Evolutionary conservation across 1,140 invertebrate genomes (phyloP), one percentile per base, ranked within the genome.

Genomic region (Ceratosolen solmsi): DNA sequence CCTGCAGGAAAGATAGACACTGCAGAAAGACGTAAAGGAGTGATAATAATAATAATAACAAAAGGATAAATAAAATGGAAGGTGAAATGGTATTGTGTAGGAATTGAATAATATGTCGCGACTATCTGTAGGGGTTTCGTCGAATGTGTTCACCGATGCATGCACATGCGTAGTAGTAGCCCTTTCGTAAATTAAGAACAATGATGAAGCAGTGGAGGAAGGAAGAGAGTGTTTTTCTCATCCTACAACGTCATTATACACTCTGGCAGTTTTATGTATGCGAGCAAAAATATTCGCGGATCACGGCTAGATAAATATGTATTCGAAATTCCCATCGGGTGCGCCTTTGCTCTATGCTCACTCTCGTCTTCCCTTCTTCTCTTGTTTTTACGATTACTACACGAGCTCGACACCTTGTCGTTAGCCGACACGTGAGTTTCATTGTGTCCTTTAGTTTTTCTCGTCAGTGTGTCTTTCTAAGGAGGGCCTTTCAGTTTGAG

Each of bases 111-210:
- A 17, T 25, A 27, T 7, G 5, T 38, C 75, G 38, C 63, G 41
- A 60, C 17, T 54, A 15, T 46, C 41, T 30, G 36, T 17, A 11
- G 60, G 63, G 58, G 9, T 20, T 49, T 30, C 11, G 25, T 27
- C 75, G 38, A 77, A 77, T 49, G 63, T 51, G 63, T 27, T 51
- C 60, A 27, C 3, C 60, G 75, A 77, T 65, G 75, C 41, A 36
- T 76, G 15, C 8, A 25, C 22, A 41, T 36, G 38, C 33, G 33
- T n/a, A 27, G 51, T n/a, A 54, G 22, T 56, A 27, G 65, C 49
- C 77, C 65, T 79, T 70, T 79, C 33, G 70, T 36, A n/a, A 80
- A 80, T 72, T 46, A 73, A n/a, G 68, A 80, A 80, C 54, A 77
- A 77, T 68, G 38, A 41, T 7, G 60, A 36, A 11, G 1, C 20